Evolutionary conservation across 2,113 vertebrate species (phyloP).

Genomic region (Oncorhynchus tshawytscha): DNA sequence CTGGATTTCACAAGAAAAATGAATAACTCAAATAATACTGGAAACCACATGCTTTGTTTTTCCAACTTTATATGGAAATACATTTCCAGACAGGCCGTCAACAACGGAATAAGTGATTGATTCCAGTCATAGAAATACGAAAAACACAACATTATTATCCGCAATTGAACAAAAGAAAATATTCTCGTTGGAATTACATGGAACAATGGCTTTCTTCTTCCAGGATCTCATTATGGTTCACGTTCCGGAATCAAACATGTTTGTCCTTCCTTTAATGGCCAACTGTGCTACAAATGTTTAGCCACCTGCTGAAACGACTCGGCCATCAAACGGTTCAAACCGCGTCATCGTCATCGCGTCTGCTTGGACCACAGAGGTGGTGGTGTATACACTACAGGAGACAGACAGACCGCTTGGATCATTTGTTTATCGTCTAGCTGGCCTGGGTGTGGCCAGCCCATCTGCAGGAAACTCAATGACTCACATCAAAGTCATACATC

Average conservation of each 20-base stretch:
- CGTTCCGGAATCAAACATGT: constrained; percentile 34
- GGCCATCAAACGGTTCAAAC: constrained; percentile 22
- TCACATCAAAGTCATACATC: constrained; percentile 51
- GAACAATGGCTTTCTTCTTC: constrained; percentile 5
- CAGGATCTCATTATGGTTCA: constrained; percentile 24
- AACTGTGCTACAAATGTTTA: constrained; percentile 28
- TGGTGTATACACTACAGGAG: constrained; percentile 14
- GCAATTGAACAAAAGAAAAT: constrained; percentile 15
- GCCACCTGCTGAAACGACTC: constrained; percentile 56
- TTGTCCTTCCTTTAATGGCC: constrained; percentile 29
- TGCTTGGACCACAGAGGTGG: constrained; percentile 25
- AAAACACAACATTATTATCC: constrained; percentile 14
- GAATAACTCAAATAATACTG: background rate
- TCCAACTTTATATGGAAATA: background rate
- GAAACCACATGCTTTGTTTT: background rate
- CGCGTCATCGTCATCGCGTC: constrained; percentile 34
- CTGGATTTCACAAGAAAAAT: background rate
- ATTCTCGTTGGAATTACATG: no score
- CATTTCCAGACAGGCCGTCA: background rate
- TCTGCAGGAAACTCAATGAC: constrained; percentile 46
- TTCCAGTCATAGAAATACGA: background rate
- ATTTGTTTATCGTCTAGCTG: constrained; percentile 54
- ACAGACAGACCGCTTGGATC: constrained; percentile 31
- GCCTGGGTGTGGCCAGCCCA: constrained; percentile 49
- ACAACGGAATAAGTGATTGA: background rate